Percentiles rank a stretch among this genome's conserved stretches.
Evolutionary conservation across 2,888 invertebrate genomes (phyloP).

Genomic region (Standfussiana lucernea): DNA sequence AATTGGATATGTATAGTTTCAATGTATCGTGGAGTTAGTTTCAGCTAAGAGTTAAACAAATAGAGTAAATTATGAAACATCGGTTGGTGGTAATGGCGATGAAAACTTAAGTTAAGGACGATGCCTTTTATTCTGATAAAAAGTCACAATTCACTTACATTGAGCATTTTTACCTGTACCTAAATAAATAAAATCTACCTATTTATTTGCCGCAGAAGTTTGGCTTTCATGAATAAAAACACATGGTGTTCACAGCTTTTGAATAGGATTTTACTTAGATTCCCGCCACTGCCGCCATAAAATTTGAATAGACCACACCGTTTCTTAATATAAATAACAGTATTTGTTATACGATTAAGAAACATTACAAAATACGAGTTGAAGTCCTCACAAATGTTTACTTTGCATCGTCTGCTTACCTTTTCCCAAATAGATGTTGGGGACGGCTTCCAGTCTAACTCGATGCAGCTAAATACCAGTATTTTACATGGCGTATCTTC

Average conservation of each 20-base stretch:
- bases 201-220: neutral
- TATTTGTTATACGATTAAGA: neutral
- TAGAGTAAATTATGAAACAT: neutral
- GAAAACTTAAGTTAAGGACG: neutral
- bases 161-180: neutral
- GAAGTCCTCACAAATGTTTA: neutral
- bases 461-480: neutral
- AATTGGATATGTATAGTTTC: slow-evolving; percentile 17
- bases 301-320: neutral
- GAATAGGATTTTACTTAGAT: neutral
- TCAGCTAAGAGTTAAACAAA: too few species aligned
- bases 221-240: neutral
- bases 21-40: neutral
- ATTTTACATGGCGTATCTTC: neutral
- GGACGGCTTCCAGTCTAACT: neutral
- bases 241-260: neutral
- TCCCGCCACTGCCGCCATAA: neutral
- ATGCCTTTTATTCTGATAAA: neutral
- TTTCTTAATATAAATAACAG: neutral
- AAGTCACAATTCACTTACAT: neutral
- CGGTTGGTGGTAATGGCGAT: neutral
- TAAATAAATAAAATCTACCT: neutral
- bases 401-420: neutral
- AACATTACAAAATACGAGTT: neutral
- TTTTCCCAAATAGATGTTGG: too few species aligned